phyloP scores from a whole-genome alignment of 2,888 invertebrate species.

The Elysia crispata region DNA sequence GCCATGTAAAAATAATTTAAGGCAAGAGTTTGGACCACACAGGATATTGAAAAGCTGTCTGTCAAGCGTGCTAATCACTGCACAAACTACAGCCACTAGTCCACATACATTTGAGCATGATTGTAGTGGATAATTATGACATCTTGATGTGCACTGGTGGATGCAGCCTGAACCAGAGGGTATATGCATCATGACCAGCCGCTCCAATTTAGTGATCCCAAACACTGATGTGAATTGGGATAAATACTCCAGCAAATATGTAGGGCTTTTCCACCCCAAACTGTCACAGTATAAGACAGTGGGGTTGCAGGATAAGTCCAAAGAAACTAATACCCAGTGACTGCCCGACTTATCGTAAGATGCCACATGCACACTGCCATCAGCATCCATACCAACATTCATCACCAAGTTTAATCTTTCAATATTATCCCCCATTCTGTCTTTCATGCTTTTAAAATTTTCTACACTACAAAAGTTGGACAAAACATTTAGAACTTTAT shows the following conservation, averaged over 20 bases:
- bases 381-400: slow-evolving; percentile 10
- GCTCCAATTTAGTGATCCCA: neutral
- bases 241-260: neutral
- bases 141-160: neutral
- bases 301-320: slow-evolving; percentile 16
- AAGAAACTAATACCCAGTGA: slow-evolving; percentile 13
- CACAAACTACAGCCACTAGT: slow-evolving; percentile 5
- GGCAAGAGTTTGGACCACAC: neutral
- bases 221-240: neutral
- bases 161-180: neutral
- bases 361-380: neutral
- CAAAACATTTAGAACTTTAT: slow-evolving; percentile 5
- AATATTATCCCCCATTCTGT: too few relatives aligned
- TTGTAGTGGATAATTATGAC: neutral
- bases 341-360: neutral
- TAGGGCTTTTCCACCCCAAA: slow-evolving; percentile 18
- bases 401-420: neutral
- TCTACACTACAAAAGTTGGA: too few relatives aligned
- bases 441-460: neutral
- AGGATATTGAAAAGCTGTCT: neutral
- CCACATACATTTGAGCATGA: neutral
- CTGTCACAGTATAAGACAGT: slow-evolving; percentile 22
- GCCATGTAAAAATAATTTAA: neutral
- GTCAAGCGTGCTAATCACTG: neutral
- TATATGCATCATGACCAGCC: neutral